Percentiles rank a stretch among this genome's conserved stretches.
These are phyloP conservation scores for Chionodraco myersi DNA, from an alignment of 2,113 vertebrate genomes.

Conservation along the genomic window DNA sequence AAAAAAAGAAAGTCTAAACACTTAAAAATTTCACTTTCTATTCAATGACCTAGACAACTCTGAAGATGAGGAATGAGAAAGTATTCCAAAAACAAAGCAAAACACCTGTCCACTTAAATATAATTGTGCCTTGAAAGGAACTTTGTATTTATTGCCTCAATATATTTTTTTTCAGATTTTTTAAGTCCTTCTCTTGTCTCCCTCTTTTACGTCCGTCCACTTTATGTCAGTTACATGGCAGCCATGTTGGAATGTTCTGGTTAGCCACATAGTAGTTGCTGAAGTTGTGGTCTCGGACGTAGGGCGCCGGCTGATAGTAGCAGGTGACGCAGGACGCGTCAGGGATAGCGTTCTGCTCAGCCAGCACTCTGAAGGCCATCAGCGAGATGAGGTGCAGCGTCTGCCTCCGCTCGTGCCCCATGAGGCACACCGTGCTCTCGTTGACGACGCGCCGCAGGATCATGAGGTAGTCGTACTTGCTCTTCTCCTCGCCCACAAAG, in stretches of 20 bases:
- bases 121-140: slow-evolving; percentile 72
- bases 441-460: slow-evolving; percentile 94
- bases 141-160: slow-evolving; percentile 62
- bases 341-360: slow-evolving; percentile 95
- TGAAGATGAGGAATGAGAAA: slow-evolving; percentile 74
- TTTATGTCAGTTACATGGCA: slow-evolving; percentile 93
- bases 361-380: slow-evolving; percentile 91
- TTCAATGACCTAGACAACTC: slow-evolving; percentile 65
- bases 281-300: slow-evolving; percentile 96
- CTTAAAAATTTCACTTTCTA: slow-evolving; percentile 80
- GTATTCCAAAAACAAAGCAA: slow-evolving; percentile 54
- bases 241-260: slow-evolving; percentile 95
- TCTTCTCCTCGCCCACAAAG: slow-evolving; percentile 94
- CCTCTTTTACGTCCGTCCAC: background rate
- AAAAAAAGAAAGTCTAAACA: slow-evolving; percentile 54
- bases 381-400: slow-evolving; percentile 96
- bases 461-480: slow-evolving; percentile 98
- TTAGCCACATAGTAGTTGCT: slow-evolving; percentile 97
- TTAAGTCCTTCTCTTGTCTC: slow-evolving; percentile 26
- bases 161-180: slow-evolving; percentile 29
- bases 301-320: slow-evolving; percentile 97
- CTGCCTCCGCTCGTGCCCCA: slow-evolving; percentile 96
- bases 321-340: slow-evolving; percentile 95
- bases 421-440: slow-evolving; percentile 98
- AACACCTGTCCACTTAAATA: slow-evolving; percentile 74